These are phyloP conservation scores for Falcaria lacertinaria DNA, from an alignment of 2,888 invertebrate genomes.

Conservation along the genomic window DNA sequence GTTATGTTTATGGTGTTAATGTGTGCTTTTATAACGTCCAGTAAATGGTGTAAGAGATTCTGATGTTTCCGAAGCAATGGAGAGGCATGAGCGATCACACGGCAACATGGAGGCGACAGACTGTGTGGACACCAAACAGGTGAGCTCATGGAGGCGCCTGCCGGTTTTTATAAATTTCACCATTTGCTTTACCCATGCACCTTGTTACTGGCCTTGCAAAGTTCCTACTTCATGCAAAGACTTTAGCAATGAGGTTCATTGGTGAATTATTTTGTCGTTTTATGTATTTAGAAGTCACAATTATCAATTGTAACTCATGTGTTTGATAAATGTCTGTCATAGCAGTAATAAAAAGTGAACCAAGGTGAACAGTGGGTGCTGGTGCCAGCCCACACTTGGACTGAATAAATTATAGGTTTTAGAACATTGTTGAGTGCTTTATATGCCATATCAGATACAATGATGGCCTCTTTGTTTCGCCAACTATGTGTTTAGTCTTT, in stretches of 20 bases:
- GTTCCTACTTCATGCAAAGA: conserved; percentile 12
- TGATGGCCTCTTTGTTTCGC: conserved; percentile 41
- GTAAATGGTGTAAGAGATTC: conserved; percentile 68
- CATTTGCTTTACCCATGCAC: conserved; percentile 39
- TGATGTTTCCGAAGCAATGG: conserved; percentile 75
- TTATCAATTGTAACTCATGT: neutral
- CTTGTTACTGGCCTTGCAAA: conserved; percentile 34
- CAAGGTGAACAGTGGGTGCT: conserved; percentile 73
- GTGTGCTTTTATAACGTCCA: conserved; percentile 55
- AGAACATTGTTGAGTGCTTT: conserved; percentile 67
- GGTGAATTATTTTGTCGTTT: too few species aligned
- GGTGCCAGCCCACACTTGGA: conserved; percentile 63
- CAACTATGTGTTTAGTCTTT: conserved; percentile 15
- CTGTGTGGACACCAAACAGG: conserved; percentile 83
- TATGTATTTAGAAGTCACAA: too few species aligned
- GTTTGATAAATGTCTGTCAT: neutral
- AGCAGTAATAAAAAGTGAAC: conserved; percentile 41
- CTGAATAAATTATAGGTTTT: conserved; percentile 72
- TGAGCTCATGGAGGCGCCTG: conserved; percentile 62
- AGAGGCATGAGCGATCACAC: conserved; percentile 73
- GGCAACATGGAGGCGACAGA: conserved; percentile 82
- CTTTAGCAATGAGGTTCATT: too few species aligned
- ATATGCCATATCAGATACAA: conserved; percentile 52
- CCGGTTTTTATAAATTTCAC: conserved; percentile 64
- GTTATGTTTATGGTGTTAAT: conserved; percentile 68